These are phyloP conservation scores for Nomada lathburiana DNA, from an alignment of 2,888 invertebrate species.

Conservation along the genomic window DNA sequence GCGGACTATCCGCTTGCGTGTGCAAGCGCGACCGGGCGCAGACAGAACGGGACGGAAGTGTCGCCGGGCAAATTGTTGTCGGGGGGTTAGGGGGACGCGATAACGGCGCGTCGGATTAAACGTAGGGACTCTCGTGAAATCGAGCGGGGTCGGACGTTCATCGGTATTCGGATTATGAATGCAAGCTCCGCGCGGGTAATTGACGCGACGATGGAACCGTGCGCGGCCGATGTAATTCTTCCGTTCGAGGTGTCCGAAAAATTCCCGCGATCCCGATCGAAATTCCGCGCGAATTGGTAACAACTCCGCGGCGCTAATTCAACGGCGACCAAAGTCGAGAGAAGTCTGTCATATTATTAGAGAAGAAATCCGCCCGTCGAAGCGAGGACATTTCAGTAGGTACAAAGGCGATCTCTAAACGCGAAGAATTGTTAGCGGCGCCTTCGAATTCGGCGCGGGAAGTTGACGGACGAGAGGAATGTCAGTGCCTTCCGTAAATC, in stretches of 20 bases:
- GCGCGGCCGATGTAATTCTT: constrained; percentile 22
- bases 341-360: too few species aligned
- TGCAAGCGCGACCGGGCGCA: background rate
- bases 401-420: too few species aligned
- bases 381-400: too few species aligned
- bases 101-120: constrained; percentile 44
- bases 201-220: constrained; percentile 33
- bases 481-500: too few species aligned
- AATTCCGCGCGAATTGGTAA: constrained; percentile 31
- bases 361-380: too few species aligned
- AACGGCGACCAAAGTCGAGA: constrained; percentile 18
- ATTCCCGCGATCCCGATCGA: constrained; percentile 2
- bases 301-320: constrained; percentile 46
- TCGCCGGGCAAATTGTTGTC: constrained; percentile 31
- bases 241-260: too few species aligned
- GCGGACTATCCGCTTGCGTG: background rate
- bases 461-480: background rate
- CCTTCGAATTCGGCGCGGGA: background rate
- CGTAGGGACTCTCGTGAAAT: constrained; percentile 26
- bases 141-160: constrained; percentile 24
- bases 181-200: constrained; percentile 49
- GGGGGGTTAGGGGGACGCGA: background rate
- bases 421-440: too few species aligned
- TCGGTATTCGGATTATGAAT: constrained; percentile 55
- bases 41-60: background rate